Evolutionary conservation across 2,113 vertebrate genomes (phyloP), one percentile per base, ranked within the genome.

Genomic region (Microcebus tavaratra): DNA sequence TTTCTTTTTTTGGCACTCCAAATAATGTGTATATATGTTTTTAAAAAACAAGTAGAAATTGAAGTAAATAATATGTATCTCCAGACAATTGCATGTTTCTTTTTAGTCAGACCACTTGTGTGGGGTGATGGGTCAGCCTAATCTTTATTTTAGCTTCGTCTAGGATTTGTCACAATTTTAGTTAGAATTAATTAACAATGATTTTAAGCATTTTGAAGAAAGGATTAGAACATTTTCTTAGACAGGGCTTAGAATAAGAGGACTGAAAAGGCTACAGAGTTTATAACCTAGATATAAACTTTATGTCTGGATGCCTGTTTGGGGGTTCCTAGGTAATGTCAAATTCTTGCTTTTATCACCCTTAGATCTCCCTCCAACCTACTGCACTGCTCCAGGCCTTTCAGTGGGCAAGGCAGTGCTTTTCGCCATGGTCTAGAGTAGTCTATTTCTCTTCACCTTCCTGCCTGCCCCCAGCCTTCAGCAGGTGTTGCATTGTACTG

Each of bases 401-500:
- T 73, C 21, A n/a, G 36, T 65, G n/a, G 36, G 18, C 45, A 67
- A 31, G 29, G 34, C 14, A 63, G 6, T 29, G n/a, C 42, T 21
- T 81, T 34, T 75, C 29, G 75, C 10, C 27, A 65, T 65, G 8
- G 18, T 4, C 45, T 55, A 8, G 55, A 57, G 55, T 57, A 6
- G 7, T 12, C 8, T n/a, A 65, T 67, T 45, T 57, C 23, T 90
- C 57, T 82, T 17, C 17, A 17, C 18, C 31, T 70, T 45, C 39
- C 2, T 78, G 25, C 27, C 6, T 59, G 34, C 14, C 6, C 11
- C 31, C 39, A 67, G 34, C 12, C 39, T 78, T 70, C 61, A 27
- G 53, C 10, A 0, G 4, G 9, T 48, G 48, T 14, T 50, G 34
- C 34, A 14, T 1, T n/a, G 29, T 23, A 18, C 23, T 5, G 6